Evolutionary conservation across 1,140 invertebrate genomes (phyloP), one percentile per base, ranked within the genome.

Genomic region (Neocloeon triangulifer): DNA sequence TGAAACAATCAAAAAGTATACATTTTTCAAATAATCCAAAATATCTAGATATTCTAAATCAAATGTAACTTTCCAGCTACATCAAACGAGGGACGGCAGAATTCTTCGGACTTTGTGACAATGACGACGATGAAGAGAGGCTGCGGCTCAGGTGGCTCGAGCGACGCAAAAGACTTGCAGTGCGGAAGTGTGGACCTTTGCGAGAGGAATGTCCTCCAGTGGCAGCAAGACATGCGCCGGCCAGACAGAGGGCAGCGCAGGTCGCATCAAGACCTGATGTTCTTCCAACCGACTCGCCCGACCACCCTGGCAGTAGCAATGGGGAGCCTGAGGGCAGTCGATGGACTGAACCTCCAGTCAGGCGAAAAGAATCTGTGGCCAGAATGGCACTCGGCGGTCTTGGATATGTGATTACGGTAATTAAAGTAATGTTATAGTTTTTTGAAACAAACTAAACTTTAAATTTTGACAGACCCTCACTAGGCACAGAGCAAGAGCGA

Each of bases 41-140:
- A n/a, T n/a, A n/a, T n/a, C n/a, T n/a, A n/a, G n/a, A n/a, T n/a
- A n/a, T n/a, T n/a, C 29, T 19, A 23, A 2, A 32, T 12, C 25
- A 4, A 15, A 25, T 23, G 34, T 41, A 34, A 29, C 31, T 30
- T 38, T 42, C 19, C 39, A 57, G 55, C 29, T 78, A 73, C 48
- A 66, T 79, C 35, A 74, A 67, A 45, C 58, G 65, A 37, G 73
- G 76, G 49, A 75, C 74, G n/a, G 71, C 73, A 10, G 69, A 65
- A 33, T 80, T 80, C 49, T 79, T 80, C 47, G 76, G 76, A 6
- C 67, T 80, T 18, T 65, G 75, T 42, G 67, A 72, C 40, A 65
- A 73, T 42, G 66, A 67, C 30, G 72, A 78, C 49, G 58, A 62
- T 19, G 55, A 65, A 38, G 69, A 78, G 50, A 64, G 63, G 43